These are phyloP conservation scores for Pomatorhinus ruficollis DNA, from an alignment of 2,113 vertebrate genomes.

Conservation along the genomic window DNA sequence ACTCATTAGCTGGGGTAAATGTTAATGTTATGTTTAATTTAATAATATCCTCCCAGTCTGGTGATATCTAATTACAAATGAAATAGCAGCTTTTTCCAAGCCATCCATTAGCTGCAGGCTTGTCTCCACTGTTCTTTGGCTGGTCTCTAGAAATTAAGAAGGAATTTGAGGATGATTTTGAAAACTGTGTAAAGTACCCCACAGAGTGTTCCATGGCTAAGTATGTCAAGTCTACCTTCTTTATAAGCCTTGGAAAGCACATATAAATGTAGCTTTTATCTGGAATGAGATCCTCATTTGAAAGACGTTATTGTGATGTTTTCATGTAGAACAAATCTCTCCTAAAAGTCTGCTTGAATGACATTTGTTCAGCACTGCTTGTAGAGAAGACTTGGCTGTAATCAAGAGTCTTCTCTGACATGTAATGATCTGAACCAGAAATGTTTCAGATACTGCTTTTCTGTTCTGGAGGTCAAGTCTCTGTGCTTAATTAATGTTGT, in stretches of 20 bases:
- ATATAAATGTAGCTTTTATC: not conserved
- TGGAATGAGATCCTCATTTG: not conserved
- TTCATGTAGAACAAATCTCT: not conserved
- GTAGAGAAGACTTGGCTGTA: not conserved
- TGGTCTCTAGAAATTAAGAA: not conserved
- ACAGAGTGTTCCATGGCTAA: not conserved
- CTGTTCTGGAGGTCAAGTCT: not conserved
- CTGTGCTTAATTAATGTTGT: not conserved
- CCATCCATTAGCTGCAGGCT: not conserved
- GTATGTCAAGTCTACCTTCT: not conserved
- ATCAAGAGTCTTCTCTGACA: not conserved
- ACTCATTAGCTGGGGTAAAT: slow-evolving; percentile 30
- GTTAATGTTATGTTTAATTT: slow-evolving; percentile 29
- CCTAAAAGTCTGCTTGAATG: not conserved
- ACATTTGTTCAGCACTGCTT: not conserved
- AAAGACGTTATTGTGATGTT: not conserved
- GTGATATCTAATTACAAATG: slow-evolving; percentile 21
- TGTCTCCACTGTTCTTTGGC: not conserved
- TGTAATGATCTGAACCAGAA: not conserved
- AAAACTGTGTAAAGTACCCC: not conserved
- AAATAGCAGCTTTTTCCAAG: not conserved
- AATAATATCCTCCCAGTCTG: slow-evolving; percentile 5
- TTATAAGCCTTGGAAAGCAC: not conserved
- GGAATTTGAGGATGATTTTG: not conserved
- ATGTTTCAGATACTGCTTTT: not conserved